These are phyloP conservation scores for Caenorhabditis inopinata DNA, from an alignment of 1,140 invertebrate species.

Conservation along the genomic window DNA sequence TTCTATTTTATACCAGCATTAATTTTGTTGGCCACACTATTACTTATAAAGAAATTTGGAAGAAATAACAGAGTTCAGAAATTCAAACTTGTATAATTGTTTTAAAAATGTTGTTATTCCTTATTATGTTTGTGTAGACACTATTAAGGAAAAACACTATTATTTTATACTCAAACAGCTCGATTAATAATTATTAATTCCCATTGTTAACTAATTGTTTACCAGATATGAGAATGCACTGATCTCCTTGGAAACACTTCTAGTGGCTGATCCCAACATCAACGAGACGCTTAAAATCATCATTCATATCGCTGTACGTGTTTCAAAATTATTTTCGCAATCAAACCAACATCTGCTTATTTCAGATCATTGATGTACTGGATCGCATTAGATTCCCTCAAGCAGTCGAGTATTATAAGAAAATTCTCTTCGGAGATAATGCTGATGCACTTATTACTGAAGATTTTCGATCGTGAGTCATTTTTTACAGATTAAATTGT, in stretches of 20 bases:
- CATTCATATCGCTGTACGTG: background rate
- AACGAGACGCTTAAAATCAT: background rate
- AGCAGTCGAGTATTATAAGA: background rate
- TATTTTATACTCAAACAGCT: too few species aligned
- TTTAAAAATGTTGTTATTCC: constrained; percentile 53
- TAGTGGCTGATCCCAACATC: background rate
- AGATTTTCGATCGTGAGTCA: background rate
- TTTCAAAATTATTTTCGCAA: background rate
- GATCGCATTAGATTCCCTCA: constrained; percentile 30
- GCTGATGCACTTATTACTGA: background rate
- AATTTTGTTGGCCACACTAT: too few species aligned
- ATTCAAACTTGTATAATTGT: background rate
- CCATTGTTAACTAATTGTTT: too few species aligned
- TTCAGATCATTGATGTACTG: constrained; percentile 27
- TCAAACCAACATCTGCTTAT: too few species aligned
- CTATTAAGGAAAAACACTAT: too few species aligned
- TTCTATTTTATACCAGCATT: too few species aligned
- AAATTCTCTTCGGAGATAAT: background rate
- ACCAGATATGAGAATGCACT: constrained; percentile 74
- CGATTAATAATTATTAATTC: too few species aligned
- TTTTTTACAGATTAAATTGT: background rate
- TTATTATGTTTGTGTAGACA: too few species aligned
- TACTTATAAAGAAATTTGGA: too few species aligned
- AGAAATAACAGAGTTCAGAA: background rate
- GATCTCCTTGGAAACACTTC: constrained; percentile 48